These are phyloP conservation scores for Asobara japonica DNA, from an alignment of 1,140 invertebrate species.

Conservation along the genomic window DNA sequence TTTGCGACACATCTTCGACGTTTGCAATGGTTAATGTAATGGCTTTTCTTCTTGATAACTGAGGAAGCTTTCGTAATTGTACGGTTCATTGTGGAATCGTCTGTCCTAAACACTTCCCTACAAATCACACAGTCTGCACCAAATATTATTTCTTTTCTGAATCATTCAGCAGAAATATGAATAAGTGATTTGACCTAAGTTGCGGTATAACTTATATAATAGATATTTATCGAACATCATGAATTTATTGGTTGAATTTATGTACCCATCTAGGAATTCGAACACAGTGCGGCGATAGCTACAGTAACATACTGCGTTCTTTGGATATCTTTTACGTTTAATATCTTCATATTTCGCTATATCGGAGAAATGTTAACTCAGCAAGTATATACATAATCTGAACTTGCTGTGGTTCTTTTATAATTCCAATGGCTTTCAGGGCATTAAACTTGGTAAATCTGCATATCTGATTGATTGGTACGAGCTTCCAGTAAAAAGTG, in stretches of 20 bases:
- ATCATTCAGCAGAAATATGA: not conserved
- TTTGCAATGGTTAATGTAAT: no score
- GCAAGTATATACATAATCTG: slow-evolving; percentile 11
- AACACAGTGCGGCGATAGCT: slow-evolving; percentile 33
- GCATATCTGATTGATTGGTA: slow-evolving; percentile 43
- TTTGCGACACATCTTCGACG: no score
- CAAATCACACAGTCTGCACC: no score
- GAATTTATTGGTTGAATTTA: not conserved
- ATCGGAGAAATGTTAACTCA: slow-evolving; percentile 21
- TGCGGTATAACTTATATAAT: no score
- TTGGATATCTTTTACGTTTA: slow-evolving; percentile 46
- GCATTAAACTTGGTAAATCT: slow-evolving; percentile 27
- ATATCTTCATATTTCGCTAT: slow-evolving; percentile 37
- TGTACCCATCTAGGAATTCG: slow-evolving; percentile 42
- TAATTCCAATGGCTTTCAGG: slow-evolving; percentile 34
- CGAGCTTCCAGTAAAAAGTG: slow-evolving; percentile 33
- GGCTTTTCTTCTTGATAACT: no score
- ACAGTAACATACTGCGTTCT: slow-evolving; percentile 43
- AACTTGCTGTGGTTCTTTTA: not conserved
- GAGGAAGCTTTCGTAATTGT: no score
- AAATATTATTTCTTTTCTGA: no score
- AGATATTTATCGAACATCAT: no score
- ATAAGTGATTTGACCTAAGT: no score
- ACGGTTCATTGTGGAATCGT: no score
- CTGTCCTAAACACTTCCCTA: no score